A percentile compares a stretch with the other conserved stretches of the same genome.
phyloP scores from a whole-genome alignment of 2,113 vertebrate genomes.

The Aphyosemion australe region DNA sequence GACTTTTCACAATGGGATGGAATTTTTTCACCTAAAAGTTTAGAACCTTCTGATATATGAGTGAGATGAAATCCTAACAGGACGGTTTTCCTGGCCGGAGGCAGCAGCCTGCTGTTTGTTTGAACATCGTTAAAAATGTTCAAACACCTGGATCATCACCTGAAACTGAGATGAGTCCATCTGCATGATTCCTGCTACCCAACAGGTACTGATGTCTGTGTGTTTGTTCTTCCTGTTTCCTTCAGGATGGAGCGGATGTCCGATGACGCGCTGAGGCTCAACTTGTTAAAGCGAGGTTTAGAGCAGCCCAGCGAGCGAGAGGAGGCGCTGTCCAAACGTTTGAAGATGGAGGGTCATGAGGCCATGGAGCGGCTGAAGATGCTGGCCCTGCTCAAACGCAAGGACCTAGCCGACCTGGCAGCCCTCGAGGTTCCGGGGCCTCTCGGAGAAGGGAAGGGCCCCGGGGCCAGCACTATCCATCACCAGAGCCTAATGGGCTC shows the following conservation, averaged over 20 bases:
- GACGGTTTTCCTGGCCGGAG: too few species aligned
- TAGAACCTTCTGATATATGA: too few species aligned
- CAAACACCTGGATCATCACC: too few species aligned
- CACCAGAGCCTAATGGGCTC: constrained; percentile 74
- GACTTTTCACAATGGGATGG: too few species aligned
- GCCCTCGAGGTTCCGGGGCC: constrained; percentile 80
- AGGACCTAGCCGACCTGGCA: constrained; percentile 92
- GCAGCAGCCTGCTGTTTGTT: too few species aligned
- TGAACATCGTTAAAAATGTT: too few species aligned
- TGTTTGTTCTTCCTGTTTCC: not conserved
- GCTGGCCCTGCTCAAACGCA: constrained; percentile 94
- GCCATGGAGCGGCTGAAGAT: constrained; percentile 98
- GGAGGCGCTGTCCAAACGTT: constrained; percentile 90
- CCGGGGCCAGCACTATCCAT: constrained; percentile 66
- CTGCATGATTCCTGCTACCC: constrained; percentile 36
- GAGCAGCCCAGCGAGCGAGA: constrained; percentile 91
- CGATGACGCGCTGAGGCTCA: constrained; percentile 92
- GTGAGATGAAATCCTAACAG: too few species aligned
- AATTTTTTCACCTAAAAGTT: too few species aligned
- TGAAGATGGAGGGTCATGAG: constrained; percentile 97
- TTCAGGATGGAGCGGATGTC: constrained; percentile 96
- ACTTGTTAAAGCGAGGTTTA: constrained; percentile 91
- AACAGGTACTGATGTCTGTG: too few species aligned
- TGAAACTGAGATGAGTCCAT: too few species aligned
- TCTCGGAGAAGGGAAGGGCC: constrained; percentile 81